These are phyloP conservation scores for Akabosia matsudoensis DNA, from an alignment of 1,140 invertebrate species.

Conservation along the genomic window DNA sequence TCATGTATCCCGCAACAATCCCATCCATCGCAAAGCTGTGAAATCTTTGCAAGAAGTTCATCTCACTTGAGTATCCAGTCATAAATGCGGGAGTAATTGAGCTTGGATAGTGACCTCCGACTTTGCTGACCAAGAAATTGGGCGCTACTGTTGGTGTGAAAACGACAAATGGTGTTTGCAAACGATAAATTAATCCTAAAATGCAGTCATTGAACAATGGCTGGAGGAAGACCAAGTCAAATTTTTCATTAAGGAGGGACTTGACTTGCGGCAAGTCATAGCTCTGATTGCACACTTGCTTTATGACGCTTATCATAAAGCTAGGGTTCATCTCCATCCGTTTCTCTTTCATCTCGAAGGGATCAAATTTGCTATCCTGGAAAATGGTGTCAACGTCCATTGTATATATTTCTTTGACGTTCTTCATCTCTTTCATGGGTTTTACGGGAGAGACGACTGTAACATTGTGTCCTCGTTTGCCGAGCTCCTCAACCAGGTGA, in stretches of 20 bases:
- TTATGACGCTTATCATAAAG: not conserved
- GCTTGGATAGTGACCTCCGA: constrained; percentile 5
- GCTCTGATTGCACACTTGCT: not conserved
- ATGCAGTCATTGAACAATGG: constrained; percentile 22
- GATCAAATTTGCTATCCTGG: not conserved
- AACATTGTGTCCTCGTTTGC: constrained; percentile 47
- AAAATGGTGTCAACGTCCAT: constrained; percentile 6
- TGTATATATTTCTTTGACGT: constrained; percentile 24
- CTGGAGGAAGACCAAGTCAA: constrained; percentile 19
- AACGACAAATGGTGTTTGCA: constrained; percentile 19
- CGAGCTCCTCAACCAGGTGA: constrained; percentile 42
- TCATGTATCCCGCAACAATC: not conserved
- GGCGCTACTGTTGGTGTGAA: not conserved
- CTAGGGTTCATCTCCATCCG: not conserved
- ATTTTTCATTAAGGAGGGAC: constrained; percentile 8
- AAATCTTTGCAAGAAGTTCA: constrained; percentile 31
- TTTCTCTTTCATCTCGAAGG: constrained; percentile 20
- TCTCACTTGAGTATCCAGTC: constrained; percentile 5
- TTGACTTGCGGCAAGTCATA: constrained; percentile 22
- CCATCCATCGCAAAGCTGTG: constrained; percentile 7
- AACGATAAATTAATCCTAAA: constrained; percentile 4
- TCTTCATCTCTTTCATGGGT: constrained; percentile 47
- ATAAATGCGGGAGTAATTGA: constrained; percentile 28
- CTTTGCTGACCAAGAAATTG: not conserved
- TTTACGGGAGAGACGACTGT: constrained; percentile 51